Evolutionary conservation across 1,140 invertebrate species (phyloP).

Genomic region (Pachypeltis micranthus): DNA sequence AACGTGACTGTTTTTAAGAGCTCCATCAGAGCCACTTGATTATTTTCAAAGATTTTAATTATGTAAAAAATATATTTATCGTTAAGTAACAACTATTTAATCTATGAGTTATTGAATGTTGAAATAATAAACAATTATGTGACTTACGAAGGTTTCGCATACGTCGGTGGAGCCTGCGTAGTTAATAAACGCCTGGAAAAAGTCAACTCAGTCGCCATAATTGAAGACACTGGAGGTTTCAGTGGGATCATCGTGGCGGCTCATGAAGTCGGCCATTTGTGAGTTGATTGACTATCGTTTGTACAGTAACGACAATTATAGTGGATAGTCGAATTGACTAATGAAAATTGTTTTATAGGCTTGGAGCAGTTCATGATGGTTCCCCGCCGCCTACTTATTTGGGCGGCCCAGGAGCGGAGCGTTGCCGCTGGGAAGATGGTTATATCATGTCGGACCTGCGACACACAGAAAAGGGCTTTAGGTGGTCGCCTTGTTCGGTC

Average conservation of each 20-base stretch:
- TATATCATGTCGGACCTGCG: slow-evolving; percentile 92
- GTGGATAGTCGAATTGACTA: neutral
- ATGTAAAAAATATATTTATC: too few relatives aligned
- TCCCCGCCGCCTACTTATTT: slow-evolving; percentile 87
- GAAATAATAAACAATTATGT: too few relatives aligned
- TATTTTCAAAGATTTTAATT: too few relatives aligned
- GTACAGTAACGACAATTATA: neutral
- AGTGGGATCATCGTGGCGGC: slow-evolving; percentile 92
- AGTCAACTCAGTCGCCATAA: slow-evolving; percentile 91
- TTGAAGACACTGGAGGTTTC: slow-evolving; percentile 91
- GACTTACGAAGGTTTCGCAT: slow-evolving; percentile 72
- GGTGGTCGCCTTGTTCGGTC: slow-evolving; percentile 88
- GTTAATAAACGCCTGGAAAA: slow-evolving; percentile 91
- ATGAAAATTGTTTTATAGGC: slow-evolving; percentile 40
- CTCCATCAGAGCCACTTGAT: too few relatives aligned
- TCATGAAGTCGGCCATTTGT: slow-evolving; percentile 94
- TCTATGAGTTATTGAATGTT: too few relatives aligned
- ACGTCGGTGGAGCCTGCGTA: slow-evolving; percentile 89
- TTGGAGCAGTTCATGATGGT: slow-evolving; percentile 89
- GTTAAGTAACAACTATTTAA: too few relatives aligned
- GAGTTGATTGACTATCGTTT: slow-evolving; percentile 41
- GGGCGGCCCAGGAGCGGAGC: slow-evolving; percentile 87
- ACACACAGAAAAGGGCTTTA: slow-evolving; percentile 87
- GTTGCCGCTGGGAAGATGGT: slow-evolving; percentile 90
- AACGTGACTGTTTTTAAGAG: too few relatives aligned